These are phyloP conservation scores for Caenorhabditis zanzibari DNA, from an alignment of 2,888 invertebrate species.

Conservation along the genomic window DNA sequence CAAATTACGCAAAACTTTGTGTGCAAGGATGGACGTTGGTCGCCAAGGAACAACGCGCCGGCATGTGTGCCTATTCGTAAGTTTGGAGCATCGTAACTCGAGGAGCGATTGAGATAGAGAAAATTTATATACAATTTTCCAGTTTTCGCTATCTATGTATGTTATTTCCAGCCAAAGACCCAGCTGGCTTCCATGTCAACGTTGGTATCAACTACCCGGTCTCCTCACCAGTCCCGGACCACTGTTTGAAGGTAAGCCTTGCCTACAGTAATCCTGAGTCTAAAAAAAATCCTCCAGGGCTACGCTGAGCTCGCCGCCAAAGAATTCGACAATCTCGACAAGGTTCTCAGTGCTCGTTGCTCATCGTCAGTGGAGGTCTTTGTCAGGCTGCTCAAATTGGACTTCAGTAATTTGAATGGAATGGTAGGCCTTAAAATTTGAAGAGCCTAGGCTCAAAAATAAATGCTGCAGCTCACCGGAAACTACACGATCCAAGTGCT, in stretches of 20 bases:
- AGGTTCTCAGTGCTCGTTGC: constrained; percentile 92
- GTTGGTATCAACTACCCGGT: constrained; percentile 80
- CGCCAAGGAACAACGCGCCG: constrained; percentile 92
- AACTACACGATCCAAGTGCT: constrained; percentile 92
- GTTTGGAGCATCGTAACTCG: not conserved
- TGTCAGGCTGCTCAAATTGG: constrained; percentile 91
- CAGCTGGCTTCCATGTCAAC: constrained; percentile 83
- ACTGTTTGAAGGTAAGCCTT: constrained; percentile 81
- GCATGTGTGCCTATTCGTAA: constrained; percentile 95
- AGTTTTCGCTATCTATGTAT: too few relatives aligned
- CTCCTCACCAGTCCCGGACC: constrained; percentile 74
- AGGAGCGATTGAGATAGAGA: too few relatives aligned
- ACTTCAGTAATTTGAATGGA: constrained; percentile 84
- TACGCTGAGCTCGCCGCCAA: constrained; percentile 79
- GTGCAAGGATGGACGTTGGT: constrained; percentile 88
- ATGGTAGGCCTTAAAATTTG: constrained; percentile 69
- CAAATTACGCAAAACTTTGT: constrained; percentile 70
- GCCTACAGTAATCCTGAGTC: too few relatives aligned
- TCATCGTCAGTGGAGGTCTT: constrained; percentile 96
- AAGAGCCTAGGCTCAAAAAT: not conserved
- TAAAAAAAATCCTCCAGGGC: constrained; percentile 45
- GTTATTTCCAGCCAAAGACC: constrained; percentile 82
- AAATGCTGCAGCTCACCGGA: constrained; percentile 86
- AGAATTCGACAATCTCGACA: constrained; percentile 87
- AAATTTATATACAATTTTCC: too few relatives aligned